Conservation (phyloP, 1,140 invertebrate species). For the Sogatella furcifera region DNA sequence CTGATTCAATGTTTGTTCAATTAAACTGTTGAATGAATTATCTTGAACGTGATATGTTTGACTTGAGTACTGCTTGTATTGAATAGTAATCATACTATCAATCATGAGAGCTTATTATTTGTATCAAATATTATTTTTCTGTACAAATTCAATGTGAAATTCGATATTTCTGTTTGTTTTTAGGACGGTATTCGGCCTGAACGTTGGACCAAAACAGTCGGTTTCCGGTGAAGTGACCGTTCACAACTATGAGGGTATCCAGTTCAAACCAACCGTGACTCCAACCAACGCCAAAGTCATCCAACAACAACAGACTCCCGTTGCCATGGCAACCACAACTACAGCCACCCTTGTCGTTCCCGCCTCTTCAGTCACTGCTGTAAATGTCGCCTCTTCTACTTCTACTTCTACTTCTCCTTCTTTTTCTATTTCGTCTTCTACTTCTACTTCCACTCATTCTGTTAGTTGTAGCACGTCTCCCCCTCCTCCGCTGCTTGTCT, state of each 20-base stretch:
- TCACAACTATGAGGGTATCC: conserved; percentile 62
- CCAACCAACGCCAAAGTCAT: conserved; percentile 11
- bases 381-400: neutral
- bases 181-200: conserved; percentile 65
- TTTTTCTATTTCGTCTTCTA: neutral
- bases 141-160: no score
- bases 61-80: no score
- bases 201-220: conserved; percentile 61
- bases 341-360: neutral
- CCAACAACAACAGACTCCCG: neutral
- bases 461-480: neutral
- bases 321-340: neutral
- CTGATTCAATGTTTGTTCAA: no score
- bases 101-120: no score
- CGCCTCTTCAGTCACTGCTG: neutral
- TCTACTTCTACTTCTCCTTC: neutral
- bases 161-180: conserved; percentile 23
- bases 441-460: neutral
- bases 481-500: no score
- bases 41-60: no score
- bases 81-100: no score
- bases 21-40: no score
- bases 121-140: no score
- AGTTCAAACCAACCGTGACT: conserved; percentile 43
- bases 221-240: conserved; percentile 33